These are phyloP conservation scores for Anabas testudineus DNA, from an alignment of 2,797 vertebrate genomes.

Conservation along the genomic window DNA sequence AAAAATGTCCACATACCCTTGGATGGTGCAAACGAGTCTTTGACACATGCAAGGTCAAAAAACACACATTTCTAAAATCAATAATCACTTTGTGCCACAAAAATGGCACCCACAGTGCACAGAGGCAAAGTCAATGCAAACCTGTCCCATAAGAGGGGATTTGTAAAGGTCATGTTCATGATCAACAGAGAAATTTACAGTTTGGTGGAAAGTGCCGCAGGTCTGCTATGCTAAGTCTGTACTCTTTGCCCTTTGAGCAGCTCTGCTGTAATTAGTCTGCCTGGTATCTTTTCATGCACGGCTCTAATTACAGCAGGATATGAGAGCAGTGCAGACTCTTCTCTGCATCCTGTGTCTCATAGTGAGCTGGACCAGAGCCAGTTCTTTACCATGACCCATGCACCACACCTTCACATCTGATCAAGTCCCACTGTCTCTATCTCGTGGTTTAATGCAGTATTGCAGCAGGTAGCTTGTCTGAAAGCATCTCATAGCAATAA, in stretches of 20 bases:
- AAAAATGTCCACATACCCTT: background rate
- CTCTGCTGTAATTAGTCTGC: constrained; percentile 30
- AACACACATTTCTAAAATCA: constrained; percentile 34
- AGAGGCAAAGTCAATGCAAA: constrained; percentile 2
- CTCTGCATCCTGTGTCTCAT: constrained; percentile 13
- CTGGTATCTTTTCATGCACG: constrained; percentile 1
- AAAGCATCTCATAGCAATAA: background rate
- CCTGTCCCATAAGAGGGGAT: background rate
- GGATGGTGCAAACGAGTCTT: background rate
- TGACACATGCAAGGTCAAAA: background rate
- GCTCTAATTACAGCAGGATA: constrained; percentile 33
- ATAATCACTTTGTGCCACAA: constrained; percentile 15
- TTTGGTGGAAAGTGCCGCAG: constrained; percentile 6
- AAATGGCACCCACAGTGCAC: background rate
- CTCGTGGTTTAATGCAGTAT: constrained; percentile 60
- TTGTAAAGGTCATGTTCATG: constrained; percentile 18
- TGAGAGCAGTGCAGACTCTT: constrained; percentile 15
- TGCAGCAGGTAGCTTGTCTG: constrained; percentile 28
- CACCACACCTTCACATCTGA: constrained; percentile 39
- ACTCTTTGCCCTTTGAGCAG: constrained; percentile 16
- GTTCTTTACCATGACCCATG: constrained; percentile 40
- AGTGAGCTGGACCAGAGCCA: constrained; percentile 34
- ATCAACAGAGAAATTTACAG: constrained; percentile 5
- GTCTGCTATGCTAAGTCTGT: constrained; percentile 2
- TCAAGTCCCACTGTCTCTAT: constrained; percentile 58